phyloP scores from a whole-genome alignment of 1,140 invertebrate species.

The Bombus waltoni region DNA sequence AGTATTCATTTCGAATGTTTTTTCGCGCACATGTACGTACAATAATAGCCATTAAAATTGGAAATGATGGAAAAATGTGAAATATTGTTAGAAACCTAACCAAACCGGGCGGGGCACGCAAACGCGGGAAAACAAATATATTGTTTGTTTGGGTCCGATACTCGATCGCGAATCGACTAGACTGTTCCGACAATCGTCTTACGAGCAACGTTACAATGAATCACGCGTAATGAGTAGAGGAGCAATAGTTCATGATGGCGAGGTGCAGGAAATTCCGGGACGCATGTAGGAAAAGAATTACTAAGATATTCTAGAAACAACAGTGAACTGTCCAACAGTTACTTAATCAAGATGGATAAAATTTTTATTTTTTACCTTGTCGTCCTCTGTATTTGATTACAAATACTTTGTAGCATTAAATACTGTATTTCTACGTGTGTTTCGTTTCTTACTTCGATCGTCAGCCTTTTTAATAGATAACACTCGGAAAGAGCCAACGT shows the following conservation, averaged over 20 bases:
- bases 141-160: slow-evolving; percentile 46
- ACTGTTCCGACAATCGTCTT: slow-evolving; percentile 45
- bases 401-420: no score
- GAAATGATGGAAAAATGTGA: not conserved
- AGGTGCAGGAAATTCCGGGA: not conserved
- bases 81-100: no score
- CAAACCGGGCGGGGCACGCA: not conserved
- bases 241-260: not conserved
- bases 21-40: no score
- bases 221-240: slow-evolving; percentile 5
- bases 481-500: no score
- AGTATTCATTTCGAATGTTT: no score
- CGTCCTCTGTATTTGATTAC: no score
- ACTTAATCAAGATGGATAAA: not conserved
- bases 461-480: no score
- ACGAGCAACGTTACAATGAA: not conserved
- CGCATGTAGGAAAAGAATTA: not conserved
- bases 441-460: no score
- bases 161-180: slow-evolving; percentile 41
- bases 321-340: not conserved
- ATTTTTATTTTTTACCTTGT: not conserved
- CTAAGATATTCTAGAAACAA: not conserved
- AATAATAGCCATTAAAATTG: not conserved
- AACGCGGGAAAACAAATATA: not conserved
- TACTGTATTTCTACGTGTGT: no score